Base-by-base conservation (phyloP, 1,140 invertebrate species). In the Oedothorax gibbosus region DNA sequence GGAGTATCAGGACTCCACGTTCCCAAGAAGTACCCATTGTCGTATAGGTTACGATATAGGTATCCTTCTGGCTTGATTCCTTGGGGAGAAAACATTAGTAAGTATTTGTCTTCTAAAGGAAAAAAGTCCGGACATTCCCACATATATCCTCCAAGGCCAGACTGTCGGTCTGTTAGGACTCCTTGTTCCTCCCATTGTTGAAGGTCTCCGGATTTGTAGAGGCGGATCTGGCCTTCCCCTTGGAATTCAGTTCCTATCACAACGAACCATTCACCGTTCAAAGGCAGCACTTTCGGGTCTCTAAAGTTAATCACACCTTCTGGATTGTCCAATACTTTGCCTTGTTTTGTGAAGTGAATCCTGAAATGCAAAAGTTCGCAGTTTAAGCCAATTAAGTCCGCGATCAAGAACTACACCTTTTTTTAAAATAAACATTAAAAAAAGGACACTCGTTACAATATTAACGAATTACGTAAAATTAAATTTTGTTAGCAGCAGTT, bases 101-200 rank as follows among this genome's bases (percentile, higher is more conserved):
- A 50, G 18, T 71, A 8, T 51, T 71, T 71, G 11, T 71, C 49
- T 1, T 8, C 49, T 9, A 71, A n/a, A 4, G 68, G 68, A 9
- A 71, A 71, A n/a, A 71, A 71, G 18, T 71, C 68, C 8, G 68
- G 68, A n/a, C 68, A 71, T 50, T 71, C 68, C 68, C 68, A 71
- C 68, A 71, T 71, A 11, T 71, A 71, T 7, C 68, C 68, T 7
- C 68, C 68, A n/a, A 50, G 18, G 9, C 50, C 68, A 0, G 0
- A 9, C 10, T 14, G 14, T 12, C 15, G 49, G 9, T 50, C 53
- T 7, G 68, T 21, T 15, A 71, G 68, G 14, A 71, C 49, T 53
- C 18, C 12, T n/a, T 51, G 15, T 14, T 51, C 50, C n/a, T 71
- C 35, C 68, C 68, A 71, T 50, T 71, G 0, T 35, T 50, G 68